These are phyloP conservation scores for Equus quagga DNA, from an alignment of 2,113 vertebrate species.

Conservation along the genomic window DNA sequence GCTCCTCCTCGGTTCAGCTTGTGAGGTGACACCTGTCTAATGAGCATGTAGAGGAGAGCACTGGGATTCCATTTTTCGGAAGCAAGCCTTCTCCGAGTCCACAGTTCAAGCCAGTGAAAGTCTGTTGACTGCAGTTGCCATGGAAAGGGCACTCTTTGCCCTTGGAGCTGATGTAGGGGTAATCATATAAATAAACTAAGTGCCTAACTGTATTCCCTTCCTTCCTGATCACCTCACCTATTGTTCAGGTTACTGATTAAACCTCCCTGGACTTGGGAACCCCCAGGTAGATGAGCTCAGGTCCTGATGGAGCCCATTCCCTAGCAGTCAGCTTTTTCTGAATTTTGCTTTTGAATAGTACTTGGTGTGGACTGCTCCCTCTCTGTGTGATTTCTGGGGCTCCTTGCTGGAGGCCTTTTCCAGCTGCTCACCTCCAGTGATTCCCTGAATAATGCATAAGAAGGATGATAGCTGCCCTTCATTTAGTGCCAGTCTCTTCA, in stretches of 20 bases:
- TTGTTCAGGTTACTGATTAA: slow-evolving; percentile 88
- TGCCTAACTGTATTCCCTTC: slow-evolving; percentile 78
- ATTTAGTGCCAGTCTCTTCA: not conserved
- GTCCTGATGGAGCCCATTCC: not conserved
- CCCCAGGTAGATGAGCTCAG: not conserved
- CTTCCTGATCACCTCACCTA: slow-evolving; percentile 64
- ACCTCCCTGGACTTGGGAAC: slow-evolving; percentile 61
- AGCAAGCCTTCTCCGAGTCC: slow-evolving; percentile 74
- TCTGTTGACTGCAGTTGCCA: slow-evolving; percentile 80
- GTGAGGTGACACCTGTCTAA: slow-evolving; percentile 8
- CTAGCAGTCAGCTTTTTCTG: not conserved
- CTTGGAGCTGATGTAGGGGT: slow-evolving; percentile 73
- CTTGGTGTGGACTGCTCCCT: not conserved
- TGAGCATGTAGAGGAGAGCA: not conserved
- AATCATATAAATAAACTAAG: slow-evolving; percentile 83
- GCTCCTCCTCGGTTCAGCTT: not conserved
- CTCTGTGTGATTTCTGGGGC: slow-evolving; percentile 15
- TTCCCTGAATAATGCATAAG: not conserved
- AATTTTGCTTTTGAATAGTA: not conserved
- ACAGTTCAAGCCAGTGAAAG: slow-evolving; percentile 79
- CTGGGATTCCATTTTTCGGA: slow-evolving; percentile 62
- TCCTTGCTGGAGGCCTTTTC: not conserved
- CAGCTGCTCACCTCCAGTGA: not conserved
- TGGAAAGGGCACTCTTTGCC: slow-evolving; percentile 84
- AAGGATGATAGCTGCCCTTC: not conserved